Conservation (phyloP, 2,797 vertebrate species). For the Numenius phaeopus region DNA sequence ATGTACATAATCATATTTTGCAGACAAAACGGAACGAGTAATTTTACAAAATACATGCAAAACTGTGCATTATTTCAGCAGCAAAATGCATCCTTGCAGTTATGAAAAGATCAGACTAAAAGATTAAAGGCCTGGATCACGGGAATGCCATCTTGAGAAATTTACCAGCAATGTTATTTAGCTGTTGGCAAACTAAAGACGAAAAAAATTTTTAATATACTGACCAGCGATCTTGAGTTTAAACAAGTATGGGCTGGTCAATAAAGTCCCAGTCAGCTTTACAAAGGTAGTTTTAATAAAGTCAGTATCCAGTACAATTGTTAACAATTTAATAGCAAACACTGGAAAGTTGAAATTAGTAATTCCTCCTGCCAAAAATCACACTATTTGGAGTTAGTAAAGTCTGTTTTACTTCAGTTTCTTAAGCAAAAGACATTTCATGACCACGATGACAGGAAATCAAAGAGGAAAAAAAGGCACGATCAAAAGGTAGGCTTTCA, state of each 20-base stretch:
- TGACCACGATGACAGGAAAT: neutral
- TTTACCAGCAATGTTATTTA: neutral
- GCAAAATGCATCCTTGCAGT: neutral
- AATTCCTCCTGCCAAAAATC: neutral
- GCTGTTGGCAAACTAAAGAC: neutral
- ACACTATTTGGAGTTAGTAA: neutral
- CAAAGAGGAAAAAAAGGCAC: neutral
- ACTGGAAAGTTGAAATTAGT: neutral
- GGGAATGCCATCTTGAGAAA: neutral
- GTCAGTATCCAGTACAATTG: neutral
- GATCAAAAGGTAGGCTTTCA: neutral
- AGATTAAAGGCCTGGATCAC: neutral
- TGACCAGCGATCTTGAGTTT: neutral
- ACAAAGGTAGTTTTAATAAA: neutral
- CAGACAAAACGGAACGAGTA: neutral
- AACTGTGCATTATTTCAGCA: neutral
- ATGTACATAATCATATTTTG: neutral
- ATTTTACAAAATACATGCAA: neutral
- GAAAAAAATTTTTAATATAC: neutral
- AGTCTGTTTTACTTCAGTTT: neutral
- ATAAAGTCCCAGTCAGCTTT: neutral
- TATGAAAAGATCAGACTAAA: neutral
- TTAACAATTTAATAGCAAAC: neutral
- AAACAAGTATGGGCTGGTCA: neutral
- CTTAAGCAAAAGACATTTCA: neutral